Percentiles rank a stretch among this genome's conserved stretches.
phyloP scores from a whole-genome alignment of 2,113 vertebrate genomes.

The Hyla sarda region DNA sequence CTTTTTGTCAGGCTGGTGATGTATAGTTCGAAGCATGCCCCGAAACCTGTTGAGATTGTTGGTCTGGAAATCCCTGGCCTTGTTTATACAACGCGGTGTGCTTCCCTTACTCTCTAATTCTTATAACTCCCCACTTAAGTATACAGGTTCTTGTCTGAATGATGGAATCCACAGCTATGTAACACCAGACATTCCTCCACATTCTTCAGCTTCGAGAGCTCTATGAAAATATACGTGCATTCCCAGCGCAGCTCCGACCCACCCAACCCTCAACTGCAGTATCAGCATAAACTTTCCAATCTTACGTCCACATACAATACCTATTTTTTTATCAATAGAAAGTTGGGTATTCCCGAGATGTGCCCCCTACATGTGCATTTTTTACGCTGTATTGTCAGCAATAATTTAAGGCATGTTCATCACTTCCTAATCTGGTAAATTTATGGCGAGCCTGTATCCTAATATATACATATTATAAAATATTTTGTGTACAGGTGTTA shows the following conservation, averaged over 20 bases:
- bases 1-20: too few species aligned
- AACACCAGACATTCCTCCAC: conserved; percentile 15
- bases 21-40: too few species aligned
- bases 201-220: conserved; percentile 11
- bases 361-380: neutral
- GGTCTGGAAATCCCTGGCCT: neutral
- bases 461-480: too few species aligned
- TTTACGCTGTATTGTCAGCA: neutral
- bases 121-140: neutral
- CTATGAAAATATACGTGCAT: neutral
- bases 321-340: neutral
- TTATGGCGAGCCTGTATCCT: neutral
- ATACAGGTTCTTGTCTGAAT: neutral
- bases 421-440: neutral
- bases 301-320: neutral
- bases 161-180: neutral
- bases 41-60: too few species aligned
- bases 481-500: too few species aligned
- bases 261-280: neutral
- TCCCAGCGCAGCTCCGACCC: neutral
- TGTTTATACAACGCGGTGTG: neutral
- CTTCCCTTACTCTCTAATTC: neutral
- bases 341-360: neutral
- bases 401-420: neutral
- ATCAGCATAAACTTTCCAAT: neutral